Evolutionary conservation across 2,888 invertebrate genomes (phyloP), one percentile per base, ranked within the genome.

Genomic region (Linhomoeus sp.): DNA sequence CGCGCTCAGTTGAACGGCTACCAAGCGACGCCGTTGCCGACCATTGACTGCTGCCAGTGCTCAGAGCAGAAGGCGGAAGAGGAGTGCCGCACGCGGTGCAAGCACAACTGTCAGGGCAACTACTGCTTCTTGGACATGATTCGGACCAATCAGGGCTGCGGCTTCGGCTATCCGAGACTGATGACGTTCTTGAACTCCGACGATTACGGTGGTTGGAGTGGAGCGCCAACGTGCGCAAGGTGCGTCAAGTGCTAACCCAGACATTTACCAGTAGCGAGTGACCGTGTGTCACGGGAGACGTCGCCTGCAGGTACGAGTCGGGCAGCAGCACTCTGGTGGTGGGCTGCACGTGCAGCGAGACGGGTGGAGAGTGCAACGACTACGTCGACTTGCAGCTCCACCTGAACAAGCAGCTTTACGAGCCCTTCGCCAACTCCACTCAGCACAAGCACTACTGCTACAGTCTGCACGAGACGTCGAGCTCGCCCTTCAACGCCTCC

Each of bases 101-200:
- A 51, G 1, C 49, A 49, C n/a, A 56, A 51, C 26, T 62, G 62
- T 48, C 49, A 53, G 17, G 62, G 62, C 24, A 59, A 62, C 48
- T 62, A 62, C 46, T 62, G 62, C 38, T 54, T 61, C n/a, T 53
- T 58, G 23, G 62, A 62, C 50, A 61, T 61, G 52, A 59, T 58
- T 40, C 58, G 62, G 3, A 51, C 55, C 20, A 60, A 62, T 41
- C 62, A 62, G 56, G 60, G 59, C 17, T 62, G 62, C 41, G 61
- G 61, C 24, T 41, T 57, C 12, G 62, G 62, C 2, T 52, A 56
- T 39, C 62, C 62, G 15, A 47, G 60, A 9, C 52, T 62, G 12
- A 58, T 58, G 45, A 53, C 51, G 24, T 62, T 62, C 46, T 49
- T 62, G n/a, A 52, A 61, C 20, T 57, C 54, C 24, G 50, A 55